Evolutionary conservation across 2,888 invertebrate species (phyloP), one percentile per base, ranked within the genome.

Genomic region (Erebia aethiops): DNA sequence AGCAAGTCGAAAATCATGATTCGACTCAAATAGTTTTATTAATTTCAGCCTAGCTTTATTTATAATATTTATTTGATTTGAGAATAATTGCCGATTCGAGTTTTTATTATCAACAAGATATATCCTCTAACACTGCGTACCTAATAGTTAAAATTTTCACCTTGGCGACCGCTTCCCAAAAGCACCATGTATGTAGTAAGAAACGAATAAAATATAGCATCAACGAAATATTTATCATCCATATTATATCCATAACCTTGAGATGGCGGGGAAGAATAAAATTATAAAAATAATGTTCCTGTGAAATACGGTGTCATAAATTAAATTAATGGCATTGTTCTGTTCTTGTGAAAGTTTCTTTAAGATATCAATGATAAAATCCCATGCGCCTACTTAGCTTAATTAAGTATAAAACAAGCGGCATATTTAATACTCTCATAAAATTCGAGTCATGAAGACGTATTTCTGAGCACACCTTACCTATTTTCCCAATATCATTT

Each of bases 391-490:
- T 73, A 76, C 75, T 76, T 75, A 74, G 70, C 73, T 87, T 84
- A 86, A 88, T 89, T 87, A 87, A 89, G 87, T 85, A 83, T 83
- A 81, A 84, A 86, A 86, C 84, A 49, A 81, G 77, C 74, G 76
- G 77, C 79, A 84, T 87, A 88, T 87, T 88, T 86, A 83, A 86
- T 88, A 67, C 49, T 76, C 77, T 84, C 82, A 87, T 84, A 84
- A 82, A 85, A 87, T 85, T 88, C 85, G 75, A 78, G 81, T 78
- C 82, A 82, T 79, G 83, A 76, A 81, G 83, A 81, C 82, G 80
- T 85, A 84, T 82, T 80, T 82, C 81, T 70, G 71, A 84, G 88
- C 90, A 84, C 91, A 87, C 91, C 90, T 90, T 81, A 85, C 84
- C 79, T 84, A 86, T 86, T 84, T 58, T 83, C 85, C 85, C 85